phyloP scores from a whole-genome alignment of 2,113 vertebrate species.

The Hippocampus abdominalis region DNA sequence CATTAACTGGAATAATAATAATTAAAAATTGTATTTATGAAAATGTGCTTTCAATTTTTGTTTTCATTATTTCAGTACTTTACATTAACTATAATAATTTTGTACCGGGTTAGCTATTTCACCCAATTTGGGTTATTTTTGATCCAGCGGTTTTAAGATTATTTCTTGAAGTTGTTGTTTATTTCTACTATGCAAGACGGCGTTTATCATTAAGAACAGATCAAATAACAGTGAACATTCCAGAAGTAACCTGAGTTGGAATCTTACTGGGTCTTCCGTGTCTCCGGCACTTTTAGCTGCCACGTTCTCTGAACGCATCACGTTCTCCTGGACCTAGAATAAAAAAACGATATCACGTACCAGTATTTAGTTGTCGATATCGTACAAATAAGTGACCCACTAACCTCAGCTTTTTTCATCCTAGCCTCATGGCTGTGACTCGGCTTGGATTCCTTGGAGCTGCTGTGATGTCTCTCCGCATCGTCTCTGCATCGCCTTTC shows the following conservation, averaged over 20 bases:
- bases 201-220: background rate
- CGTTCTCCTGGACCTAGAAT: slow-evolving; percentile 35
- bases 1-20: no score
- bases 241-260: background rate
- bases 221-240: background rate
- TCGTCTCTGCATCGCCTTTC: slow-evolving; percentile 49
- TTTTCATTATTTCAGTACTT: no score
- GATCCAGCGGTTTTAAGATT: no score
- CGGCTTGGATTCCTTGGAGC: slow-evolving; percentile 26
- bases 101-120: background rate
- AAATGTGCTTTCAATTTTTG: no score
- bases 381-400: background rate
- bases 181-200: no score
- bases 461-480: slow-evolving; percentile 8
- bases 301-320: slow-evolving; percentile 16
- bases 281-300: slow-evolving; percentile 30
- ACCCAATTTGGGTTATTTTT: no score
- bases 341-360: background rate
- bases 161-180: background rate
- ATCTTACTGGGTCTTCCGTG: slow-evolving; percentile 51
- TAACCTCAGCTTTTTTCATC: slow-evolving; percentile 61
- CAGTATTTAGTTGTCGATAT: background rate
- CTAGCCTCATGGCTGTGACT: slow-evolving; percentile 17
- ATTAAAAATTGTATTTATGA: no score
- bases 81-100: no score